Base-by-base conservation (phyloP, 2,797 vertebrate species). In the Chelmon rostratus region DNA sequence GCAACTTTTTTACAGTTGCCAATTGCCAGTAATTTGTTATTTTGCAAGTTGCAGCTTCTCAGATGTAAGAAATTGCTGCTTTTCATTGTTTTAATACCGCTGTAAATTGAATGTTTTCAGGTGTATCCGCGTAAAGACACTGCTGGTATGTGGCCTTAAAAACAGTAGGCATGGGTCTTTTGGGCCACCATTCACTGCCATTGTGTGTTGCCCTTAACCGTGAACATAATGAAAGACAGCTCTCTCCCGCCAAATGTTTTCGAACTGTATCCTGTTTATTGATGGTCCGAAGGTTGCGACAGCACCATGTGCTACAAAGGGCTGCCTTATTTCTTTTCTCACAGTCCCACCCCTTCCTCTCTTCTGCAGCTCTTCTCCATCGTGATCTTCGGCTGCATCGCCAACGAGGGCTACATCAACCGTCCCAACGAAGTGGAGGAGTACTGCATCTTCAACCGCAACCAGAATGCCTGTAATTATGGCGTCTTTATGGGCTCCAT, bases 361-460 rank as follows among this genome's bases (percentile, higher is more conserved):
- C 21, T 23, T 47, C 23, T 42, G 23, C 91, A 99, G 98, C 89
- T 99, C 66, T 99, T 99, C 94, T 97, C 98, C 82, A 97, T 99
- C 0, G 98, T 99, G 88, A 97, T 99, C 73, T 99, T 99, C 0
- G 97, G 97, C 86, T 98, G 96, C 91, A 98, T 99, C 12, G 96
- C 97, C 88, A 99, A 99, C 6, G 98, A 99, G 87, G 98, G 98
- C 82, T 99, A 99, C 61, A 92, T 98, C 86, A 99, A 99, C 92
- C 93, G 87, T 9, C 65, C 87, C 13, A 70, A 85, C 0, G 96
- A 97, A 58, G 73, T 89, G 0, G 92, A 97, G 78, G 96, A 98
- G 92, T 96, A 94, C 91, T 99, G 98, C 92, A 97, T 99, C 95
- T 99, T 98, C 94, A 99, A 99, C 93, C 95, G 95, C 79, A 99